Percentiles rank a stretch among this genome's conserved stretches.
Evolutionary conservation across 2,888 invertebrate genomes (phyloP).

Genomic region (Leptogaster cylindrica): DNA sequence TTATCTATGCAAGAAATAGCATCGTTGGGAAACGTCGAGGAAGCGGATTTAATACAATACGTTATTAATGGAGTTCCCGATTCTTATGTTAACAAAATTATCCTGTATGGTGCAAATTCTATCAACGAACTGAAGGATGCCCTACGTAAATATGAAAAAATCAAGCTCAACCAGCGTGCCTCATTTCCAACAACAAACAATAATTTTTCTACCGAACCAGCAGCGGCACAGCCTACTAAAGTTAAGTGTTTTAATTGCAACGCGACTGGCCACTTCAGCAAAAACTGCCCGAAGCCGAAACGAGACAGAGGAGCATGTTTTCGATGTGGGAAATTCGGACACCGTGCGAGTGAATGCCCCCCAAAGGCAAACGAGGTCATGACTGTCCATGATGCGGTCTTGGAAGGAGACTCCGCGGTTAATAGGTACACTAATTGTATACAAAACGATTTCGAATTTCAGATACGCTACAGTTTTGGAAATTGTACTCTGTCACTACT

Average conservation of each 20-base stretch:
- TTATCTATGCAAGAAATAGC: constrained; percentile 14
- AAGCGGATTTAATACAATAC: constrained; percentile 11
- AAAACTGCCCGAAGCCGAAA: not conserved
- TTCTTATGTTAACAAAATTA: constrained; percentile 9
- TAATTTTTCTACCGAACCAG: not conserved
- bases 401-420: not conserved
- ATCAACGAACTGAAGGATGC: not conserved
- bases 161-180: not conserved
- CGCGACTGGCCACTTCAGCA: not conserved
- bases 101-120: constrained; percentile 1
- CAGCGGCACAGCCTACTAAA: not conserved
- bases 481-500: not conserved
- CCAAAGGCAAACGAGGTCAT: not conserved
- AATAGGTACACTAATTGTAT: not conserved
- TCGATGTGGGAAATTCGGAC: not conserved
- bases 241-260: constrained; percentile 11
- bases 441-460: constrained; percentile 15
- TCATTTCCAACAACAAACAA: not conserved
- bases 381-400: not conserved
- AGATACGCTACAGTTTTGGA: not conserved
- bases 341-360: not conserved
- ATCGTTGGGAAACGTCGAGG: not conserved
- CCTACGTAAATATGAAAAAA: constrained; percentile 12
- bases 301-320: not conserved
- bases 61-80: not conserved